Evolutionary conservation across 2,888 invertebrate species (phyloP), one percentile per base, ranked within the genome.

Genomic region (Drymonia ruficornis): DNA sequence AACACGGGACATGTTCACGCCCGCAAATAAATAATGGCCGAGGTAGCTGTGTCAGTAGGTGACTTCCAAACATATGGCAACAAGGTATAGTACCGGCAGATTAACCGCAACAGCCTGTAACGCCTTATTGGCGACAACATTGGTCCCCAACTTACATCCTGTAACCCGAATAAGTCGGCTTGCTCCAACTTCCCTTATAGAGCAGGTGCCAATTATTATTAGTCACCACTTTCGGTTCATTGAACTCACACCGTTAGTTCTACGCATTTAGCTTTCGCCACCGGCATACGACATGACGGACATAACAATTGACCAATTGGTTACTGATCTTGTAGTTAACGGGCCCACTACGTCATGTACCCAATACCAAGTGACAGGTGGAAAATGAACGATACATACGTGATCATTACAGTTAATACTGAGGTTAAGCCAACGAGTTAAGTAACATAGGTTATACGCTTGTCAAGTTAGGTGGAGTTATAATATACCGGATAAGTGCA

Each of bases 201-300:
- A 82, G 80, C 87, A 87, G 85, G 86, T 89, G 88, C 81, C 76
- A 74, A 86, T 87, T 90, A 89, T 90, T 89, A 89, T 89, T 88
- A 84, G 81, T 76, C 70, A 80, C 82, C 85, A 86, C 86, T 86
- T 88, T 87, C 86, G 77, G 91, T 89, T 86, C 91, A 80, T 78
- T 89, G 91, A 91, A 90, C 91, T 72, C 84, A 80, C 81, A 88
- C 91, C 91, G 91, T 91, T 91, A 91, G 74, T 74, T 87, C 86
- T 83, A 89, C 88, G 86, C 87, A 87, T 87, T 86, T 84, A 87
- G 87, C 73, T 89, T 86, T 87, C 84, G 82, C 84, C 80, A 70
- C 71, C 63, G 75, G 75, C 76, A 70, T 73, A 80, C 79, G 81
- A 85, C 89, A 87, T 88, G 91, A 85, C 90, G 89, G 82, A 81